These are phyloP conservation scores for Pipa parva DNA, from an alignment of 2,113 vertebrate species.

Conservation along the genomic window DNA sequence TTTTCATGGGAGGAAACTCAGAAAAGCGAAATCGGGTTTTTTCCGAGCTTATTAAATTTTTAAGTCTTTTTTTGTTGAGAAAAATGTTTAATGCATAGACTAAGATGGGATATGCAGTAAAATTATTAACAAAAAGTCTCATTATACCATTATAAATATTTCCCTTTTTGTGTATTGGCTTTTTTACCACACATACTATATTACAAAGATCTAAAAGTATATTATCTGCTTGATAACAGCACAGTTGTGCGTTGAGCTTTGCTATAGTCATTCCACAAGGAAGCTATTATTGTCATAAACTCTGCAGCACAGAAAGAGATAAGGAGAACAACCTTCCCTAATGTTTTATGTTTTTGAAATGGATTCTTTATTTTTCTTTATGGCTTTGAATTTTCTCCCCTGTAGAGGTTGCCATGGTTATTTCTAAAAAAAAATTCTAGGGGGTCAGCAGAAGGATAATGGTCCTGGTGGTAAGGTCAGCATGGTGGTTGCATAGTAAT, in stretches of 20 bases:
- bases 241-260: slow-evolving; percentile 10
- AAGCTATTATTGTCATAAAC: slow-evolving; percentile 41
- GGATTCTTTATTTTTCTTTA: slow-evolving; percentile 21
- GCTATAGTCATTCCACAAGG: slow-evolving; percentile 29
- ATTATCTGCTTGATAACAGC: slow-evolving; percentile 35
- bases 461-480: slow-evolving; percentile 13
- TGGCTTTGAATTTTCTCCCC: slow-evolving; percentile 28
- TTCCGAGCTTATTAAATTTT: too few species aligned
- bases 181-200: slow-evolving; percentile 15
- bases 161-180: slow-evolving; percentile 22
- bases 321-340: slow-evolving; percentile 16
- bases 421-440: slow-evolving; percentile 1
- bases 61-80: too few species aligned
- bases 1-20: too few species aligned
- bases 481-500: slow-evolving; percentile 6
- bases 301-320: slow-evolving; percentile 36
- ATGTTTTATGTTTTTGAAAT: slow-evolving; percentile 1
- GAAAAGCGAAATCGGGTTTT: too few species aligned
- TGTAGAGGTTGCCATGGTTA: slow-evolving; percentile 24
- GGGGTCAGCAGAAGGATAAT: slow-evolving; percentile 10
- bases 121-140: too few species aligned
- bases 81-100: too few species aligned
- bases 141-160: too few species aligned
- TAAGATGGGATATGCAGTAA: too few species aligned
- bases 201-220: slow-evolving; percentile 28